Conservation (phyloP, 2,888 invertebrate species). For the Zygothrica quintamaculata region DNA sequence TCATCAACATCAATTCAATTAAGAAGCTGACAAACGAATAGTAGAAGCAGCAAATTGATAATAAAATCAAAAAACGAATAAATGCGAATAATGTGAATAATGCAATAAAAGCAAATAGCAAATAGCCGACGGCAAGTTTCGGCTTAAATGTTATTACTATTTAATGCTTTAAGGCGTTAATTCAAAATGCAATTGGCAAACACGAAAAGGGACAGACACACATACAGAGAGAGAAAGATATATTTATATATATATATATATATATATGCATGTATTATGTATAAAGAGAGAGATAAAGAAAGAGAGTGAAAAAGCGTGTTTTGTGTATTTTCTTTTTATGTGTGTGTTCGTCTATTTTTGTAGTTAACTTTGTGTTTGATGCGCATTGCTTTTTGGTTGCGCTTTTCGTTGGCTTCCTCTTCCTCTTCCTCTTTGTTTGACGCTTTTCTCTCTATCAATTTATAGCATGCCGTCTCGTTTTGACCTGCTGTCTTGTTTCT, state of each 20-base stretch:
- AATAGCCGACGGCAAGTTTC: slow-evolving; percentile 28
- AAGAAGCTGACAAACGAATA: slow-evolving; percentile 23
- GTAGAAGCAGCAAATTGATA: slow-evolving; percentile 35
- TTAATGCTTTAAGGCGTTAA: slow-evolving; percentile 21
- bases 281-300: too few relatives aligned
- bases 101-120: slow-evolving; percentile 45
- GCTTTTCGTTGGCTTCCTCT: slow-evolving; percentile 74
- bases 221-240: too few relatives aligned
- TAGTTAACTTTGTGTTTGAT: slow-evolving; percentile 48
- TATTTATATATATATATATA: too few relatives aligned
- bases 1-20: slow-evolving; percentile 64
- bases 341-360: slow-evolving; percentile 28
- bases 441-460: slow-evolving; percentile 46
- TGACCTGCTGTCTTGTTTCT: slow-evolving; percentile 47
- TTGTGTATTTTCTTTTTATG: slow-evolving; percentile 10
- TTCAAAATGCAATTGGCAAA: not conserved
- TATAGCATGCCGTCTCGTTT: slow-evolving; percentile 33
- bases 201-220: not conserved
- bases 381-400: slow-evolving; percentile 43
- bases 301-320: slow-evolving; percentile 14
- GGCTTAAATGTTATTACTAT: slow-evolving; percentile 31
- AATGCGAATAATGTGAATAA: slow-evolving; percentile 46
- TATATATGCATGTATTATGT: too few relatives aligned
- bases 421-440: slow-evolving; percentile 81
- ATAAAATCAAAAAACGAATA: slow-evolving; percentile 46